Evolutionary conservation across 1,140 invertebrate genomes (phyloP).

Genomic region (Drosophila orena): DNA sequence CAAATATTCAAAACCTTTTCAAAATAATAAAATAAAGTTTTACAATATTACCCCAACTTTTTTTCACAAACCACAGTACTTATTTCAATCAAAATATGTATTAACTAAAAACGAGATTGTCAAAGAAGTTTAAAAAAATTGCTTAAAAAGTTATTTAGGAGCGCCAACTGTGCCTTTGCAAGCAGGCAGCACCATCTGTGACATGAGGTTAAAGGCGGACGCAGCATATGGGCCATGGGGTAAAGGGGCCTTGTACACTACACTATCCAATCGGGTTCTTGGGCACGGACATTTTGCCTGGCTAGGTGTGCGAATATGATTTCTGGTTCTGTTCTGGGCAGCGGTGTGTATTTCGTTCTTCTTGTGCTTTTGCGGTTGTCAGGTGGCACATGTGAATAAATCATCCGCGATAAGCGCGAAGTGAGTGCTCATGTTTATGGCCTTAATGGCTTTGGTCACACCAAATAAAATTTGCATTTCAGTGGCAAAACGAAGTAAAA

Average conservation of each 20-base stretch:
- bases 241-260: neutral
- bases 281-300: conserved; percentile 70
- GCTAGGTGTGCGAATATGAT: conserved; percentile 40
- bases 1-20: too few relatives aligned
- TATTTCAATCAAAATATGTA: too few relatives aligned
- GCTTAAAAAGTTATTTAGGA: neutral
- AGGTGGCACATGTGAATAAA: conserved; percentile 68
- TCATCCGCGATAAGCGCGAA: conserved; percentile 70
- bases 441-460: conserved; percentile 55
- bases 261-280: conserved; percentile 8
- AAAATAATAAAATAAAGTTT: too few relatives aligned
- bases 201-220: conserved; percentile 18
- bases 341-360: conserved; percentile 30
- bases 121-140: neutral
- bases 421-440: conserved; percentile 57
- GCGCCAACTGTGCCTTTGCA: conserved; percentile 1
- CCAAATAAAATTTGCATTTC: conserved; percentile 51
- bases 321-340: conserved; percentile 17
- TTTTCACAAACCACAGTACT: too few relatives aligned
- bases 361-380: conserved; percentile 29
- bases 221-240: conserved; percentile 37
- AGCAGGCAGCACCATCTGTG: conserved; percentile 19
- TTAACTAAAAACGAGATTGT: too few relatives aligned
- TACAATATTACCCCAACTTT: too few relatives aligned
- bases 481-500: conserved; percentile 15